Conservation (phyloP, 2,888 invertebrate species). For the Smittia sp. region DNA sequence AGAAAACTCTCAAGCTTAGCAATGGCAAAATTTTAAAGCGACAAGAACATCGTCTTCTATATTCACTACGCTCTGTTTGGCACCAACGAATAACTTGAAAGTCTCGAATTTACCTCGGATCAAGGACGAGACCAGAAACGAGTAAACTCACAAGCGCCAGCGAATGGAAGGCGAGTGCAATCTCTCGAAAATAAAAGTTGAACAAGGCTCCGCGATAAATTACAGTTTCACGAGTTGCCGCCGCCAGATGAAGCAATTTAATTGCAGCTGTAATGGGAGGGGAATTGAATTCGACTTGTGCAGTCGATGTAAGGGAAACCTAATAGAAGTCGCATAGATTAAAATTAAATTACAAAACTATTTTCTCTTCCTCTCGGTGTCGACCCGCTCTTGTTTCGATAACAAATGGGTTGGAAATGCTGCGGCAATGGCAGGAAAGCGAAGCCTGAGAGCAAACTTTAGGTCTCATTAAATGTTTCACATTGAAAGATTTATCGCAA, state of each 20-base stretch:
- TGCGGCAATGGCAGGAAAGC: neutral
- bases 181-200: too few species aligned
- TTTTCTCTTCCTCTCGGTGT: neutral
- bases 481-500: conserved; percentile 3
- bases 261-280: neutral
- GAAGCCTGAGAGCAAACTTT: conserved; percentile 23
- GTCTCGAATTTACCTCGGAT: neutral
- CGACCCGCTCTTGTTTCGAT: conserved; percentile 12
- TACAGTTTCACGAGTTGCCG: neutral
- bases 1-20: conserved; percentile 38
- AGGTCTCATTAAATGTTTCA: conserved; percentile 3
- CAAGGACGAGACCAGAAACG: conserved; percentile 3
- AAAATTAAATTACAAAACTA: conserved; percentile 23
- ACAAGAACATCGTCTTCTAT: neutral
- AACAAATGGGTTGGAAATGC: neutral
- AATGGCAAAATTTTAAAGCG: neutral
- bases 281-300: neutral
- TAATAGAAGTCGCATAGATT: conserved; percentile 18
- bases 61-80: neutral
- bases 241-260: conserved; percentile 13
- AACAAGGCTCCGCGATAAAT: neutral
- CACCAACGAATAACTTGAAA: neutral
- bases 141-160: neutral
- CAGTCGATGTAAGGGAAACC: neutral
- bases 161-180: neutral